phyloP scores from a whole-genome alignment of 1,140 invertebrate species.

The Euura lappo region DNA sequence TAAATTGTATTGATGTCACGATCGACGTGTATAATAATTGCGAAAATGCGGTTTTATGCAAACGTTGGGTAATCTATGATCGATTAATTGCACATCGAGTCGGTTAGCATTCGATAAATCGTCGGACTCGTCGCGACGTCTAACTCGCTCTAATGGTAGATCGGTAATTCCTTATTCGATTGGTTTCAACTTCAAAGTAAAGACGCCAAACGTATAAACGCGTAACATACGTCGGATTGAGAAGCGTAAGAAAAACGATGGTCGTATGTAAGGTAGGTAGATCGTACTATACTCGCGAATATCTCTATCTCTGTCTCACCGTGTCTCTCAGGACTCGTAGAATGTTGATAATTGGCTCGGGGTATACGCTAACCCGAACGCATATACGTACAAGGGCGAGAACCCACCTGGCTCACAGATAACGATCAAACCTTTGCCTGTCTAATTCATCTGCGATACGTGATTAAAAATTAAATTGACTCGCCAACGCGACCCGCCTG shows the following conservation, averaged over 20 bases:
- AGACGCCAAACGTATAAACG: background rate
- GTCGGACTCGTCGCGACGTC: too few species aligned
- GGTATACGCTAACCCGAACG: background rate
- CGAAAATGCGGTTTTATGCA: too few species aligned
- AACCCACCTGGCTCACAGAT: background rate
- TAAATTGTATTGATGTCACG: too few species aligned
- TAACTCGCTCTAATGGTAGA: too few species aligned
- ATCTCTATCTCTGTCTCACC: too few species aligned
- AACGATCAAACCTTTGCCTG: slow-evolving; percentile 39
- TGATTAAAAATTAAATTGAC: too few species aligned
- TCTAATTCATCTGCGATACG: slow-evolving; percentile 42
- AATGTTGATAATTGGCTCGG: slow-evolving; percentile 42
- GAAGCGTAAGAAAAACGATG: background rate
- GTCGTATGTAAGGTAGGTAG: slow-evolving; percentile 8
- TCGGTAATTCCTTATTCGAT: background rate
- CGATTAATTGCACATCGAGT: background rate
- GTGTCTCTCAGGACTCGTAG: slow-evolving; percentile 26
- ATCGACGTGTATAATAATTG: too few species aligned
- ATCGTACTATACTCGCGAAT: too few species aligned
- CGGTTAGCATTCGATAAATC: too few species aligned
- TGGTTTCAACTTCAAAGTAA: background rate
- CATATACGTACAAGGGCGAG: too few species aligned
- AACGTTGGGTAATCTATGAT: background rate
- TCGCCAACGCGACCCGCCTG: too few species aligned
- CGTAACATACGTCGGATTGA: background rate